Evolutionary conservation across 2,888 invertebrate genomes (phyloP), one percentile per base, ranked within the genome.

Genomic region (Nomada lathburiana): DNA sequence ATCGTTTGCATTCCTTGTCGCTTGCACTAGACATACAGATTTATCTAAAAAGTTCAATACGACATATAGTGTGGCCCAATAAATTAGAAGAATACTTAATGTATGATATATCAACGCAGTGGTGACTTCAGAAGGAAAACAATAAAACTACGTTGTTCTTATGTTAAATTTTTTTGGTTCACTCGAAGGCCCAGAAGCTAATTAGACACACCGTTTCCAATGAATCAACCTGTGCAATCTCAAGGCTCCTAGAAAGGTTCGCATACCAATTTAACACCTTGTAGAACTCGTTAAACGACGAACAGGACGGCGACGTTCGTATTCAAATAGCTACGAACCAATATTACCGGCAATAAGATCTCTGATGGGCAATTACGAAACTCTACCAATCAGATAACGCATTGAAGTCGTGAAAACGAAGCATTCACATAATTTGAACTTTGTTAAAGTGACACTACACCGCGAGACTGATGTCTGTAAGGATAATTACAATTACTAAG

Each of bases 331-430:
- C 44, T 62, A 71, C 64, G 69, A 74, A 47, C 64, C 74, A 72
- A 71, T 71, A 67, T 72, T 80, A 76, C 63, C 23, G 16, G 50
- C 78, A 74, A 81, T 81, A 78, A 78, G 69, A 73, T 78, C 73
- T 47, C 73, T 55, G 60, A 70, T 69, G 64, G 73, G 69, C 69
- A 70, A 73, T 78, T 81, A 78, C 67, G 13, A 52, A 67, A 67
- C 50, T 42, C 50, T 47, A 10, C 5, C 67, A 44, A 57, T 65
- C 57, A 20, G 57, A 65, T 59, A 42, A 23, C 67, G 23, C 18
- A 20, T 18, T 29, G 5, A 9, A 36, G 50, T 36, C 73, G 67
- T 42, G 67, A 57, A 67, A 67, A 67, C 20, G 42, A 50, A 67
- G 59, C 13, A 36, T 50, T 36, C 47, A 23, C 57, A n/a, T 67